Evolutionary conservation across 2,888 invertebrate genomes (phyloP), one percentile per base, ranked within the genome.

Genomic region (Schrankia costaestrigalis): DNA sequence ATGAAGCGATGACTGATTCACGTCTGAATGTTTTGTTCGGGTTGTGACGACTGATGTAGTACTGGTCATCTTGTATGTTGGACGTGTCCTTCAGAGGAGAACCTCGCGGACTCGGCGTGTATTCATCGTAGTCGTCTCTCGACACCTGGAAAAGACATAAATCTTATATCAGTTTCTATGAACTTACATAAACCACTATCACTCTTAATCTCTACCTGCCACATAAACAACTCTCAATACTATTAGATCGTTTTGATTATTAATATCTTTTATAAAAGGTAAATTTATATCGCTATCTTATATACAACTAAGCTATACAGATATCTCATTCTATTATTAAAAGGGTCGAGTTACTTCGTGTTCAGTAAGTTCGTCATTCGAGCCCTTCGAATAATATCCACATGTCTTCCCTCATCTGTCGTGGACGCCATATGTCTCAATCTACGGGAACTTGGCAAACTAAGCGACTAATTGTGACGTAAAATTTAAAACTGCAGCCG

Each of bases 1-100:
- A 89, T 0, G 88, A 88, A 13, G 89, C 89, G 11, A 89, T 89
- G 18, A 89, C 86, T 1, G 87, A 82, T 54, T 89, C 89, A 6
- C 89, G 66, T 1, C 89, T 76, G 64, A 86, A 88, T 15, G 86
- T 87, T 61, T 78, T 86, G 63, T 87, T 87, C 0, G 87, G 87
- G 41, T 87, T 87, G 63, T 86, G 86, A n/a, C 87, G 78, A 58
- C 86, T 87, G 58, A 87, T 84, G 62, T 71, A 74, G 63, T 76
- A 86, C 1, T 76, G 71, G 30, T 85, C 82, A 17, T 86, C 83
- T 27, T 81, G 84, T 40, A 85, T 73, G 63, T 86, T 87, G 19
- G 87, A 80, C 5, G 85, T 85, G 40, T 87, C 87, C 56, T 87
- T 87, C 41, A 86, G 47, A 1, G 86, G 87, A 34, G 86, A 86